These are phyloP conservation scores for Chaunax sp. DNA, from an alignment of 2,797 vertebrate species.

Conservation along the genomic window DNA sequence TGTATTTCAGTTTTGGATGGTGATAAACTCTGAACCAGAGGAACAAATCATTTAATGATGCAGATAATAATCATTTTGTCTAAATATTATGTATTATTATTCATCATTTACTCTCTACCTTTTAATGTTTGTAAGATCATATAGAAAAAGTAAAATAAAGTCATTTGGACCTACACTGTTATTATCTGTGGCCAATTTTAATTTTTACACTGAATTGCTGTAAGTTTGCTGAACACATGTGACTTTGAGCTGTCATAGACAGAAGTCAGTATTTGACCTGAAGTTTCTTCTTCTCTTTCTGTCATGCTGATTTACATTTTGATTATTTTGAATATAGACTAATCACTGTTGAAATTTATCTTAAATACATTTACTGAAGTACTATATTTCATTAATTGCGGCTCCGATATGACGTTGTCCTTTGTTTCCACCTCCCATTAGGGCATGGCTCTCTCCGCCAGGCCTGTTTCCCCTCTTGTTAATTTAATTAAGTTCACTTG, in stretches of 20 bases:
- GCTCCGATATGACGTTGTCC: conserved; percentile 42
- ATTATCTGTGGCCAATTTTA: not conserved
- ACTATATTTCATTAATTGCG: conserved; percentile 53
- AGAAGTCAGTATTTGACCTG: too few relatives aligned
- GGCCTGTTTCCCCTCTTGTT: conserved; percentile 70
- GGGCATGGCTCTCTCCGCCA: conserved; percentile 51
- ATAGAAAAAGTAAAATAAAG: not conserved
- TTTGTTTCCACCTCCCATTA: conserved; percentile 72
- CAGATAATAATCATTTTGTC: not conserved
- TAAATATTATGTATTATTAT: not conserved
- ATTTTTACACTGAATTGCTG: not conserved
- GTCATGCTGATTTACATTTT: not conserved
- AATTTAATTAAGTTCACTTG: conserved; percentile 60
- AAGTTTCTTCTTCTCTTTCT: too few relatives aligned
- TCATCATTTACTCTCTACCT: not conserved
- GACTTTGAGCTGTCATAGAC: not conserved
- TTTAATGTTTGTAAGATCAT: not conserved
- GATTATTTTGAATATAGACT: not conserved
- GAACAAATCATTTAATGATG: not conserved
- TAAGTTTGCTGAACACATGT: too few relatives aligned
- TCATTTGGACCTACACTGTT: too few relatives aligned
- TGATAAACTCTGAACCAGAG: not conserved
- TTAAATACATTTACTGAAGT: not conserved
- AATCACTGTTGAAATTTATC: not conserved
- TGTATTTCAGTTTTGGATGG: conserved; percentile 33